These are phyloP conservation scores for Gila orcuttii DNA, from an alignment of 2,113 vertebrate species.

Conservation along the genomic window DNA sequence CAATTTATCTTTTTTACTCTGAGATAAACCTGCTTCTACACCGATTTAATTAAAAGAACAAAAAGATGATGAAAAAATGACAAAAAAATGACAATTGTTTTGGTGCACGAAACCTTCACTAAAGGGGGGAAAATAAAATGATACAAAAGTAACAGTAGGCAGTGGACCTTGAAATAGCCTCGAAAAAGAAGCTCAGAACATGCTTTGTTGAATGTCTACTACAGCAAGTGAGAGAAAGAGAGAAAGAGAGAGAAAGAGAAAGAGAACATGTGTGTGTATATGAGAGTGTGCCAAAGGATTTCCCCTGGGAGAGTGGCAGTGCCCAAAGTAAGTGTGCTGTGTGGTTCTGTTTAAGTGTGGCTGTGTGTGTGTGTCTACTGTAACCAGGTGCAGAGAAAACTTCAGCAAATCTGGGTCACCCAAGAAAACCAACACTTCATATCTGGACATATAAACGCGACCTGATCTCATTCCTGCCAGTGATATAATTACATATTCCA, in stretches of 20 bases:
- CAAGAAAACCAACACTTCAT: not conserved
- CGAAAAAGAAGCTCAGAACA: slow-evolving; percentile 36
- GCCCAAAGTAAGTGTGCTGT: slow-evolving; percentile 24
- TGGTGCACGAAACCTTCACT: not conserved
- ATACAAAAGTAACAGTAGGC: not conserved
- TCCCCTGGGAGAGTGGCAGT: slow-evolving; percentile 38
- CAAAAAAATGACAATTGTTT: not conserved
- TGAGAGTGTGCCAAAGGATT: slow-evolving; percentile 29
- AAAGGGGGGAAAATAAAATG: not conserved
- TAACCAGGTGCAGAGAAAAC: slow-evolving; percentile 25
- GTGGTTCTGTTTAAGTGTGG: not conserved
- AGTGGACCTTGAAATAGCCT: not conserved
- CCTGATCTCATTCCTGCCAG: not conserved
- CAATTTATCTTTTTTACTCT: not conserved
- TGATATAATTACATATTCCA: not conserved
- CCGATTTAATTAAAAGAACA: not conserved
- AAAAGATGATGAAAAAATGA: not conserved
- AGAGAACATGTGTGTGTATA: slow-evolving; percentile 9
- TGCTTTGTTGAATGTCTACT: not conserved
- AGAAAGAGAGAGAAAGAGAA: slow-evolving; percentile 21
- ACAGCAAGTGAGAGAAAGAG: slow-evolving; percentile 1
- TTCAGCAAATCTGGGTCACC: slow-evolving; percentile 25
- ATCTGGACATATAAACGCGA: not conserved
- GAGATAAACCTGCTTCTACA: not conserved
- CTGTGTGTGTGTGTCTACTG: slow-evolving; percentile 25